Evolutionary conservation across 1,140 invertebrate species (phyloP).

Genomic region (Heliconius congener): DNA sequence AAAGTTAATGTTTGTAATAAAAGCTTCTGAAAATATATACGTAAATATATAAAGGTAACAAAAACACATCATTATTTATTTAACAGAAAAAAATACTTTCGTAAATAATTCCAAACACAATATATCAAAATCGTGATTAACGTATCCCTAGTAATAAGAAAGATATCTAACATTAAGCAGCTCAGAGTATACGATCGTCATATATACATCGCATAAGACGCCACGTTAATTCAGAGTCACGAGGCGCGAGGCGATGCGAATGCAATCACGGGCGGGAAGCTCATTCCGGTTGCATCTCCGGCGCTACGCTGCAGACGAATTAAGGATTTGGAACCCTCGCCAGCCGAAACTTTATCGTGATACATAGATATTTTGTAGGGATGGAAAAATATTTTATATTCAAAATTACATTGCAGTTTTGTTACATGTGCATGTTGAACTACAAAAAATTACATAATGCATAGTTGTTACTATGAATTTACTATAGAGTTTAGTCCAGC

Average conservation of each 20-base stretch:
- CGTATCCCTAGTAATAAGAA: not conserved
- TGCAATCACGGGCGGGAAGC: constrained; percentile 73
- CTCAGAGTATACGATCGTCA: not conserved
- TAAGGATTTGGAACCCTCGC: constrained; percentile 56
- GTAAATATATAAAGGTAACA: not conserved
- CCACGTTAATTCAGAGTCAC: constrained; percentile 64
- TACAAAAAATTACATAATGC: too few species aligned
- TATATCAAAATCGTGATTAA: not conserved
- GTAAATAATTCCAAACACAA: not conserved
- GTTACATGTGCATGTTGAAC: not conserved
- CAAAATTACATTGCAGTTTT: not conserved
- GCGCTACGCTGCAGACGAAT: constrained; percentile 61
- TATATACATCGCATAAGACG: constrained; percentile 28
- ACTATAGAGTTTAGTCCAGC: not conserved
- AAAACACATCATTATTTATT: not conserved
- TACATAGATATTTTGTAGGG: not conserved
- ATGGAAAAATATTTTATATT: not conserved
- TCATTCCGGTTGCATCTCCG: constrained; percentile 72
- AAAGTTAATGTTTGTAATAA: not conserved
- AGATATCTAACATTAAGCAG: not conserved
- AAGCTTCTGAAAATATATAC: not conserved
- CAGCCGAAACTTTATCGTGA: constrained; percentile 2
- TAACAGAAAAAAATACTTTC: not conserved
- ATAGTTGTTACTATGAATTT: too few species aligned
- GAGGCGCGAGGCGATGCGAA: constrained; percentile 52